Base-by-base conservation (phyloP, 1,140 invertebrate genomes). In the Macrostomum lignano region DNA sequence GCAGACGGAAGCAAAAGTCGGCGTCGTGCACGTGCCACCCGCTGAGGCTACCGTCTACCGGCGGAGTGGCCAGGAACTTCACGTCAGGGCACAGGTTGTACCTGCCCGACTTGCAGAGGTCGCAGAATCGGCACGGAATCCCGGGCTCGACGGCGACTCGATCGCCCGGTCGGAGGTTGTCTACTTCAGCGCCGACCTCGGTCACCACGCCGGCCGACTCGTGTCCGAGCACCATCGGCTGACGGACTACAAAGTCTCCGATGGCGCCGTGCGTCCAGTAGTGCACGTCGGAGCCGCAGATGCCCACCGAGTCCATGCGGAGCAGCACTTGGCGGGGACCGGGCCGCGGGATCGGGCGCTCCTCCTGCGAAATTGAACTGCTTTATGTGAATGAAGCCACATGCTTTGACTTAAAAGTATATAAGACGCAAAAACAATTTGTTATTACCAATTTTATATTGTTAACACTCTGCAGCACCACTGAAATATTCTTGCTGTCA, bases 201-300 rank as follows among this genome's bases (percentile, higher is more conserved):
- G 17, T 46, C 11, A 57, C 49, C 2, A 47, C 44, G 9, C 45
- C 53, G 39, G 46, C 45, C 10, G 48, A 46, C 31, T 57, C 52
- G 40, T 57, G 53, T 17, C 53, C 53, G 7, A 56, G 38, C 10
- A 51, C 28, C 49, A 56, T 52, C 4, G 53, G 53, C 7, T 40
- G 40, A 11, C 41, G 43, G 6, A 55, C 42, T 33, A 56, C 33
- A 39, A 55, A 56, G 33, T 56, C 49, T 6, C 52, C 52, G 48
- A 82, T 82, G 14, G 64, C 47, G 10, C 82, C 82, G 39, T 69
- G 42, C 17, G 68, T 66, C 51, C 77, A 69, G 58, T 86, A 91
- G 51, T 84, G 76, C 3, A 91, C 74, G 57, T 91, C 81, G 1
- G 79, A 88, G 0, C 82, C 84, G 54, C 84, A 94, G 41, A 94